These are phyloP conservation scores for Xenentodon cancila DNA, from an alignment of 2,797 vertebrate genomes.

Conservation along the genomic window DNA sequence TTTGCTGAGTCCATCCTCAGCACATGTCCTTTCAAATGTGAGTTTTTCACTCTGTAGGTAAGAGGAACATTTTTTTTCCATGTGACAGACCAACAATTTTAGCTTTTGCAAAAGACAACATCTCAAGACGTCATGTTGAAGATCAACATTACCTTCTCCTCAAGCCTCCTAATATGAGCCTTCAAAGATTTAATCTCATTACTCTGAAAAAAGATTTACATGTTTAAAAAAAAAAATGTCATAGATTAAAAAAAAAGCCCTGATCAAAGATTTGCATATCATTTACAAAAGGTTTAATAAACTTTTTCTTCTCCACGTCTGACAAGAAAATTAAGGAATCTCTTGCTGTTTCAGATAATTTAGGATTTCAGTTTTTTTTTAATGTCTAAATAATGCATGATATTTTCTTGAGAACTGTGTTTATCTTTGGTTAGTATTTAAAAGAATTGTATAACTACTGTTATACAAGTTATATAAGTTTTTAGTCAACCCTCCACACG, in stretches of 20 bases:
- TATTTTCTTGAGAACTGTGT: no score
- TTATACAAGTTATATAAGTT: no score
- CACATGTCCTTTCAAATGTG: constrained; percentile 68
- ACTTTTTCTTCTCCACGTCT: no score
- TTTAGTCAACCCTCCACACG: no score
- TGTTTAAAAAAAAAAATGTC: neutral
- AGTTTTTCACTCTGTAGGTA: constrained; percentile 79
- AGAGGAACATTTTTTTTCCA: neutral
- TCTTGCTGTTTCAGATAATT: no score
- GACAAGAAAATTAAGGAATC: no score
- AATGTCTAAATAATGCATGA: no score
- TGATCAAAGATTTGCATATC: no score
- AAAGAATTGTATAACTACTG: no score
- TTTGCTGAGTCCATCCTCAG: constrained; percentile 75
- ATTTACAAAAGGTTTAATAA: neutral
- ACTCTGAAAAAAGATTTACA: constrained; percentile 57
- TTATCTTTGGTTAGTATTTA: no score
- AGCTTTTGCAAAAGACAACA: neutral
- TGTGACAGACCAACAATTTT: neutral
- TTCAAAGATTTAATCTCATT: constrained; percentile 78
- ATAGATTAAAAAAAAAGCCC: no score
- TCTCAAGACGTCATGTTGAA: neutral
- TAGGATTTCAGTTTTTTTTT: no score
- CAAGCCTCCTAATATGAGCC: constrained; percentile 69
- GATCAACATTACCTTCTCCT: constrained; percentile 76